These are phyloP conservation scores for Thecophora atra DNA, from an alignment of 2,888 invertebrate genomes.

Conservation along the genomic window DNA sequence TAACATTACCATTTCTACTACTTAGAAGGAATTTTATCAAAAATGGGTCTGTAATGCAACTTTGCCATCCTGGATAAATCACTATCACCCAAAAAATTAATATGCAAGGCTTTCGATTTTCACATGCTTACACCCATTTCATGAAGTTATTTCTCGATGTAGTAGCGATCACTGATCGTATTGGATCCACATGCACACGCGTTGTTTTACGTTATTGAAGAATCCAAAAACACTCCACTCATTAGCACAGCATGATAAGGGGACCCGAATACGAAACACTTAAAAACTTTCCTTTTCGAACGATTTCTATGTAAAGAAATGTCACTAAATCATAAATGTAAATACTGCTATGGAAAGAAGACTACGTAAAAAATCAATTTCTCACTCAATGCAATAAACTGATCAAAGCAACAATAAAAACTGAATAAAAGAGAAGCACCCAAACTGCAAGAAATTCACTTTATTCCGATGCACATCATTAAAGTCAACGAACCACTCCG, in stretches of 20 bases:
- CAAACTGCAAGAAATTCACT: background rate
- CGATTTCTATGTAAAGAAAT: conserved; percentile 27
- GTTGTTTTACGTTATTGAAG: background rate
- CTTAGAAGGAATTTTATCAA: background rate
- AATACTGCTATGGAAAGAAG: conserved; percentile 13
- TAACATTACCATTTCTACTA: background rate
- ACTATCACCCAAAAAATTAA: no score
- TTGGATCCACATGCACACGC: background rate
- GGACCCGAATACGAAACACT: no score
- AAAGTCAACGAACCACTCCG: background rate
- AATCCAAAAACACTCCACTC: no score
- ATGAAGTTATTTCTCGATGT: background rate
- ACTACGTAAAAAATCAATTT: conserved; percentile 26
- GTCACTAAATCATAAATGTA: conserved; percentile 29
- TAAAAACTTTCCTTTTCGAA: background rate
- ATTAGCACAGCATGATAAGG: no score
- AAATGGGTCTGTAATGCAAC: no score
- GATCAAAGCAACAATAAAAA: conserved; percentile 7
- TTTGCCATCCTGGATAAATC: no score
- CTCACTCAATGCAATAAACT: conserved; percentile 28
- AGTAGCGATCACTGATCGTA: background rate
- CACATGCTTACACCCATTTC: no score
- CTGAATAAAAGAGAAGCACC: background rate
- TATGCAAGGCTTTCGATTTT: no score
- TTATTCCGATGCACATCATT: no score